phyloP scores from a whole-genome alignment of 53 echinoderm and acorn worm species.

The Stichopus horrens region DNA sequence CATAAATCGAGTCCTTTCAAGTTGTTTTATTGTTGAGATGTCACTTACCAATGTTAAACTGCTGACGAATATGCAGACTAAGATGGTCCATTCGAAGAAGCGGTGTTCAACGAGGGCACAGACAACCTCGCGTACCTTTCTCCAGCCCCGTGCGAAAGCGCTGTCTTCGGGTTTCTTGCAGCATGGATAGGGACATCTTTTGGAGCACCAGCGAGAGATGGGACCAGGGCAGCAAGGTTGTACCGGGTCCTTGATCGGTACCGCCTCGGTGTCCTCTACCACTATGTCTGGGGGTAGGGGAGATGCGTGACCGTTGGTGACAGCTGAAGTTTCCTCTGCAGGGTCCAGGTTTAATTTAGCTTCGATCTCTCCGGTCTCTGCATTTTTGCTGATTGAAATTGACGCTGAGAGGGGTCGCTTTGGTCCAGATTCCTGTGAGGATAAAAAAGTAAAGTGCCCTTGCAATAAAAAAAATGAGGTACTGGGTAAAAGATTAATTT shows the following conservation, averaged over 20 bases:
- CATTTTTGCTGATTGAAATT: constrained; percentile 49
- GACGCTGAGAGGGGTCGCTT: background rate
- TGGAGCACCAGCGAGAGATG: constrained; percentile 45
- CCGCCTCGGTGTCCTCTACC: constrained; percentile 19
- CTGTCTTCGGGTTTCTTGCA: constrained; percentile 58
- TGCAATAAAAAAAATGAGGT: background rate
- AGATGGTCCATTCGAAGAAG: constrained; percentile 82
- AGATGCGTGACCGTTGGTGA: background rate
- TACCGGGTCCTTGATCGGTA: constrained; percentile 66
- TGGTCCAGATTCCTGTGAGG: constrained; percentile 7
- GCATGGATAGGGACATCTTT: constrained; percentile 58
- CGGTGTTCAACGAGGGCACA: constrained; percentile 74
- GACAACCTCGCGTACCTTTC: constrained; percentile 52
- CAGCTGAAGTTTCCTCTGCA: background rate
- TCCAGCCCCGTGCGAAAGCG: constrained; percentile 50
- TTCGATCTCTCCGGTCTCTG: constrained; percentile 69
- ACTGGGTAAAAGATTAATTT: background rate
- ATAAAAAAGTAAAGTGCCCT: background rate
- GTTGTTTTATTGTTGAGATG: too few relatives aligned
- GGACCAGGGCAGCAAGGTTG: constrained; percentile 69
- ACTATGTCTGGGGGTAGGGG: constrained; percentile 1
- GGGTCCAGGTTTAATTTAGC: background rate
- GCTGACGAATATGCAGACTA: constrained; percentile 73
- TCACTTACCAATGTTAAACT: constrained; percentile 86
- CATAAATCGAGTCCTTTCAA: too few relatives aligned